Base-by-base conservation (phyloP, 2,797 vertebrate genomes). In the Heterohyrax brucei region DNA sequence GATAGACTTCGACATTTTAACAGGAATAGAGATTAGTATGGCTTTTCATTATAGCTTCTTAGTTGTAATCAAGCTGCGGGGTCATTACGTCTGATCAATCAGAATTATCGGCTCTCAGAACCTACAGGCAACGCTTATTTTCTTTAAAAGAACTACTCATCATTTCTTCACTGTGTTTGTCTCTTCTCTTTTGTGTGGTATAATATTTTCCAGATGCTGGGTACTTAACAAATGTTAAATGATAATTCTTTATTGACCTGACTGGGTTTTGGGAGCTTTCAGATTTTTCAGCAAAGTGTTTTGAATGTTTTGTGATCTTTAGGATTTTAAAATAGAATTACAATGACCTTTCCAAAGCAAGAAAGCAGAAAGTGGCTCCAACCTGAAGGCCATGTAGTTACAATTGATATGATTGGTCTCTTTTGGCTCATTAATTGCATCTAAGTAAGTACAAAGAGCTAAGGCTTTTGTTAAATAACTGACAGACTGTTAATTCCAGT, bases 241-340 rank as follows among this genome's bases (percentile, higher is more conserved):
- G 83, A 87, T 96, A 86, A 89, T 97, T 96, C 50, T 92, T 94
- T 97, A 95, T 94, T 97, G 94, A 96, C 94, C 68, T 96, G 33
- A 39, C 59, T 94, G 81, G 70, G 72, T 90, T 94, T 78, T 14
- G 48, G 64, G 84, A 93, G 89, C 78, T 88, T 96, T 94, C 84
- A 96, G 30, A 96, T 33, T n/a, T 89, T 96, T 94, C n/a, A 92
- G 89, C 82, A 66, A 97, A 95, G 30, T 5, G 0, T 93, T 97
- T 97, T 95, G 96, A 95, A 96, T 97, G 53, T 92, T 95, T 97
- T 92, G 72, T 94, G 78, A 93, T 94, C 83, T 92, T 97, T 96
- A 93, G 75, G 30, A 94, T 92, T 96, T 97, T 94, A 95, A 97
- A 96, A 95, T 95, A 97, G 81, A 95, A 75, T 96, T 97, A 89